Conservation (phyloP, 2,888 invertebrate genomes). For the Orthosia incerta region DNA sequence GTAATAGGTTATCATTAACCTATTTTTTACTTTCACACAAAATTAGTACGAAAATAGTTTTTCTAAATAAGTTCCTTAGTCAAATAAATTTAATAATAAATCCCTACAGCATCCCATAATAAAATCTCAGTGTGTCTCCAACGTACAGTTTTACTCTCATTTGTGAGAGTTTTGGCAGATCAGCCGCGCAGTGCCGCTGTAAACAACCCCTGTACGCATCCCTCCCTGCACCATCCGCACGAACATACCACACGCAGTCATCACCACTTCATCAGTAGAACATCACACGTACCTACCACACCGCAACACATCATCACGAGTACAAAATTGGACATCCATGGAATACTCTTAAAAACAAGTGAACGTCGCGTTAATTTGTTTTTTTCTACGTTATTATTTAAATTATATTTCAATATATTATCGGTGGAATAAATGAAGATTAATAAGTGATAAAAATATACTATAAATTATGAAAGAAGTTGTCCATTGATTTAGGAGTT, state of each 20-base stretch:
- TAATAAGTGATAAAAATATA: slow-evolving; percentile 1
- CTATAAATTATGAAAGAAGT: slow-evolving; percentile 15
- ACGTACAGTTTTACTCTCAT: slow-evolving; percentile 65
- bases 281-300: not conserved
- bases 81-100: no score
- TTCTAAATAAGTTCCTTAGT: no score
- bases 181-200: slow-evolving; percentile 31
- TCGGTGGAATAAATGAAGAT: not conserved
- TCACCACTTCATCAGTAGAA: not conserved
- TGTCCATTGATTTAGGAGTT: not conserved
- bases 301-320: not conserved
- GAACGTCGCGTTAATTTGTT: not conserved
- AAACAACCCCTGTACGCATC: slow-evolving; percentile 36
- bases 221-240: slow-evolving; percentile 8
- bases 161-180: slow-evolving; percentile 71
- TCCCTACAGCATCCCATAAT: not conserved
- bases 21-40: not conserved
- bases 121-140: slow-evolving; percentile 40
- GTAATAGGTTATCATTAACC: no score
- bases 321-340: not conserved
- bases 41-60: not conserved
- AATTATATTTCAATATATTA: no score
- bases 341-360: slow-evolving; percentile 1
- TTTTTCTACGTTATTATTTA: not conserved
- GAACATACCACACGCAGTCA: slow-evolving; percentile 1